phyloP scores from a whole-genome alignment of 2,113 vertebrate genomes.

The Monopterus albus region DNA sequence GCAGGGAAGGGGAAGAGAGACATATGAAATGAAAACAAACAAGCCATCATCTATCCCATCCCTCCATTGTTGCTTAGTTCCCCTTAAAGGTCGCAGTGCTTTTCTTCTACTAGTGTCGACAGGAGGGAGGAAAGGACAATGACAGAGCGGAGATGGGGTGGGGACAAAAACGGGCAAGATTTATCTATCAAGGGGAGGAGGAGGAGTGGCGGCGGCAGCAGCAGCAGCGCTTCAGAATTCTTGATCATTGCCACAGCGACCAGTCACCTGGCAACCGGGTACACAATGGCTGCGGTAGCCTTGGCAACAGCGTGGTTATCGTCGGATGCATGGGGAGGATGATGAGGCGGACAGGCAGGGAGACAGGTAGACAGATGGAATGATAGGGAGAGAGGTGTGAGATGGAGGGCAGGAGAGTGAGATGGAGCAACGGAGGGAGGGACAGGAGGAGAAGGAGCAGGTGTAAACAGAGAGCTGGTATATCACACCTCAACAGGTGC shows the following conservation, averaged over 20 bases:
- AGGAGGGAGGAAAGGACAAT: slow-evolving; percentile 48
- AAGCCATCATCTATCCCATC: slow-evolving; percentile 69
- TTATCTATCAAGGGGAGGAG: slow-evolving; percentile 72
- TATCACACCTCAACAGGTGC: slow-evolving; percentile 78
- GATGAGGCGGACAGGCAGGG: slow-evolving; percentile 48
- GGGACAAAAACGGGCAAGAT: slow-evolving; percentile 62
- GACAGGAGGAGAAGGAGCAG: slow-evolving; percentile 48
- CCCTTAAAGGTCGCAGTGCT: slow-evolving; percentile 73
- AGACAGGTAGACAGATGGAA: slow-evolving; percentile 77
- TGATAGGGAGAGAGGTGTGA: slow-evolving; percentile 67
- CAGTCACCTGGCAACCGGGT: slow-evolving; percentile 80
- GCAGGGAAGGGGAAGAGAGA: slow-evolving; percentile 38
- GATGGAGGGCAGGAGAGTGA: slow-evolving; percentile 57
- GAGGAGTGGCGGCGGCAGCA: slow-evolving; percentile 17
- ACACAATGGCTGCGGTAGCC: slow-evolving; percentile 80
- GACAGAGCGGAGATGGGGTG: slow-evolving; percentile 19
- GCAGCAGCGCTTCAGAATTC: slow-evolving; percentile 73
- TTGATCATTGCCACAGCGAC: slow-evolving; percentile 82
- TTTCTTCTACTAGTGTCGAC: slow-evolving; percentile 58
- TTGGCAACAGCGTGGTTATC: slow-evolving; percentile 75
- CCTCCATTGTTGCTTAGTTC: slow-evolving; percentile 67
- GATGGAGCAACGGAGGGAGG: slow-evolving; percentile 28
- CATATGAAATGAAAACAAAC: slow-evolving; percentile 74
- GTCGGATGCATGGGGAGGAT: slow-evolving; percentile 32
- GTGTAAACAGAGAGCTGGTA: slow-evolving; percentile 56